Conservation (phyloP, 2,113 vertebrate species). For the Ceyx margarethae region DNA sequence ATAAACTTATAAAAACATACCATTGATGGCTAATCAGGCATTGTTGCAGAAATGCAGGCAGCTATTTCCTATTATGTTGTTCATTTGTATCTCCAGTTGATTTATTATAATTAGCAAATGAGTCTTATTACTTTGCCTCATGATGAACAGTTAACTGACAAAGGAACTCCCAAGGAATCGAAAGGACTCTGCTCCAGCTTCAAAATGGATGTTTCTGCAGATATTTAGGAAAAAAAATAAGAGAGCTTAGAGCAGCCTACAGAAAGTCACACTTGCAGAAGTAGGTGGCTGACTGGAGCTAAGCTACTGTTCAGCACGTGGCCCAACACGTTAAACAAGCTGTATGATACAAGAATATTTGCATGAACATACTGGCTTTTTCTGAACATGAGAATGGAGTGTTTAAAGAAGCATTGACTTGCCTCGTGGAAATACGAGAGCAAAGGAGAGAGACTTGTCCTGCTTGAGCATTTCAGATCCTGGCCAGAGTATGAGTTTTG, state of each 20-base stretch:
- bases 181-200: background rate
- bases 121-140: constrained; percentile 1
- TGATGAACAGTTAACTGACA: background rate
- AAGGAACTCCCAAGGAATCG: background rate
- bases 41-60: background rate
- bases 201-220: constrained; percentile 20
- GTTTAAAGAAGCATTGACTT: background rate
- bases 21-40: background rate
- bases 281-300: constrained; percentile 42
- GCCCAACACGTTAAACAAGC: constrained; percentile 14
- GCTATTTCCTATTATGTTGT: background rate
- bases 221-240: background rate
- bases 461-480: background rate
- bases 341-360: background rate
- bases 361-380: background rate
- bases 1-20: background rate
- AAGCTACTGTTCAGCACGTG: constrained; percentile 12
- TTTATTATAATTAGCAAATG: background rate
- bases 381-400: background rate
- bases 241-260: background rate
- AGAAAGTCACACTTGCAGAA: constrained; percentile 13
- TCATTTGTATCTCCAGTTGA: constrained; percentile 2
- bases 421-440: background rate
- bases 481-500: background rate
- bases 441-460: background rate